phyloP scores from a whole-genome alignment of 2,888 invertebrate species.

The Nomada flava region DNA sequence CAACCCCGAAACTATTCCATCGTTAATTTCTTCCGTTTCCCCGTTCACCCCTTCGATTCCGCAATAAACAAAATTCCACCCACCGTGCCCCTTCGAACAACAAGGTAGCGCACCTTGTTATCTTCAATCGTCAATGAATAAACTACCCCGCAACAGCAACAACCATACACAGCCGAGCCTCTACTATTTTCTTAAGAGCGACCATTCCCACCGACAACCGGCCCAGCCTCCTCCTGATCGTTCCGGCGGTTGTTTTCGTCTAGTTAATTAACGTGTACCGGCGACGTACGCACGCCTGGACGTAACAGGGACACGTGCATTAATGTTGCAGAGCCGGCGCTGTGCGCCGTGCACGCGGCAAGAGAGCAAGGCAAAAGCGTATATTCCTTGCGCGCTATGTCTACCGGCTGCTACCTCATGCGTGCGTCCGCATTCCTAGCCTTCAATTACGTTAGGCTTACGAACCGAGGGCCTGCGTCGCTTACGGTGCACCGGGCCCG shows the following conservation, averaged over 20 bases:
- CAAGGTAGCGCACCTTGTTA: too few species aligned
- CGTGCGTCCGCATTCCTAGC: constrained; percentile 79
- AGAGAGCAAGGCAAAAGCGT: constrained; percentile 54
- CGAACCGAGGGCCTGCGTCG: constrained; percentile 46
- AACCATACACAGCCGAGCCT: neutral
- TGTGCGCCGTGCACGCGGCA: constrained; percentile 20
- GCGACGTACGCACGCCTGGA: constrained; percentile 42
- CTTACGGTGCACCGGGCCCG: constrained; percentile 30
- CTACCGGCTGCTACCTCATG: constrained; percentile 75
- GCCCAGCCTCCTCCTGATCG: constrained; percentile 8
- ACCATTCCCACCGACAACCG: neutral
- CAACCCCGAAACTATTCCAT: too few species aligned
- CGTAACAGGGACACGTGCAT: constrained; percentile 58
- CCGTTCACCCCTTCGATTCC: too few species aligned
- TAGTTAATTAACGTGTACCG: constrained; percentile 58
- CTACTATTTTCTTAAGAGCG: neutral
- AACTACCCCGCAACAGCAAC: neutral
- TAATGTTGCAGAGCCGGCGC: constrained; percentile 38
- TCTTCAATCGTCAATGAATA: too few species aligned
- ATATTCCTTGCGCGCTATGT: constrained; percentile 56
- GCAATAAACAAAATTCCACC: too few species aligned
- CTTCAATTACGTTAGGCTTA: constrained; percentile 73
- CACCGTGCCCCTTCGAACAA: too few species aligned
- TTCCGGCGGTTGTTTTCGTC: constrained; percentile 49
- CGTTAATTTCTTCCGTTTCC: too few species aligned